phyloP scores from a whole-genome alignment of 2,113 vertebrate species.

The Anarhynchus alexandrinus region DNA sequence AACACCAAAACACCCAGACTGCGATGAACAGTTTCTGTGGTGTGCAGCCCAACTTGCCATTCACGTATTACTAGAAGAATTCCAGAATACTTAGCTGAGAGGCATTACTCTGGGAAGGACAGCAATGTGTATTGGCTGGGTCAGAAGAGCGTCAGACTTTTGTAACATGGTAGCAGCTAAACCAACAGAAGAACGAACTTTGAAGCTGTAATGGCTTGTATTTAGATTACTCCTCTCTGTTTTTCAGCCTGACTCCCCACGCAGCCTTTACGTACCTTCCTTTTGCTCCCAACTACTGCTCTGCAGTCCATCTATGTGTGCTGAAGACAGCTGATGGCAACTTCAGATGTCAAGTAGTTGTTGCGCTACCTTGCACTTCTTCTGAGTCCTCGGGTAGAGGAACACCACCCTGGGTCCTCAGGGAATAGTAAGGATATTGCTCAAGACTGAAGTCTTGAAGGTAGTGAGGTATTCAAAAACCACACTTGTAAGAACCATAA shows the following conservation, averaged over 20 bases:
- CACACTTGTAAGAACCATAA: neutral
- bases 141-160: neutral
- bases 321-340: neutral
- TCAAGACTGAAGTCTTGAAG: neutral
- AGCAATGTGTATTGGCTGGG: neutral
- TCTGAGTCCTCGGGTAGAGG: neutral
- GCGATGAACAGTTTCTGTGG: neutral
- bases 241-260: neutral
- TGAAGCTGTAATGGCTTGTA: neutral
- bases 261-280: neutral
- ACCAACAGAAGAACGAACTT: neutral
- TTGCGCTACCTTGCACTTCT: neutral
- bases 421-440: neutral
- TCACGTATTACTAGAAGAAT: neutral
- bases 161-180: neutral
- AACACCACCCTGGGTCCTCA: neutral
- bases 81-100: neutral
- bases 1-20: neutral
- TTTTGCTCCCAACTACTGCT: neutral
- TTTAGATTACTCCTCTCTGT: neutral
- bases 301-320: neutral
- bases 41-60: neutral
- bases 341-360: neutral
- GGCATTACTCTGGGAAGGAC: neutral
- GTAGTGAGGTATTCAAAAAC: slow-evolving; percentile 5